A percentile compares a stretch with the other conserved stretches of the same genome.
Conservation (phyloP, 2,888 invertebrate species). For the Chaetoderma sp. region DNA sequence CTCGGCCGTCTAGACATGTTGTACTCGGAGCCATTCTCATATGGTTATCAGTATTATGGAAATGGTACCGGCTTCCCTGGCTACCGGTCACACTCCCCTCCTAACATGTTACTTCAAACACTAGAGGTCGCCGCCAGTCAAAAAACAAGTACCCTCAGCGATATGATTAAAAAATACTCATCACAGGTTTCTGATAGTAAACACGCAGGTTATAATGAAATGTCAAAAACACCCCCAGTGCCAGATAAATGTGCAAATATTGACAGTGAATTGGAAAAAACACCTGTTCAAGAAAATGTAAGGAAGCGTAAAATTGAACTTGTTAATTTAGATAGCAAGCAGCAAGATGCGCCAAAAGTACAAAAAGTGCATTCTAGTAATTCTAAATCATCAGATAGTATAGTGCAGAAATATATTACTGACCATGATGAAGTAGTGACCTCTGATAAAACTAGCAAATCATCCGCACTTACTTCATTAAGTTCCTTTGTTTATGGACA, state of each 20-base stretch:
- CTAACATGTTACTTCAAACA: too few relatives aligned
- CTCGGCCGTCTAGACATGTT: conserved; percentile 22
- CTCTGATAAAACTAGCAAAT: conserved; percentile 25
- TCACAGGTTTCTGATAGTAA: too few relatives aligned
- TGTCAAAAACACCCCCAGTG: background rate
- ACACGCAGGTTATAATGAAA: background rate
- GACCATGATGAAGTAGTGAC: conserved; percentile 4
- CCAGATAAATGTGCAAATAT: background rate
- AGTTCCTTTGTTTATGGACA: conserved; percentile 67
- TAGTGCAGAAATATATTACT: conserved; percentile 13
- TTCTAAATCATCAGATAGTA: too few relatives aligned
- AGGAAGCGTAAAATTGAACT: background rate
- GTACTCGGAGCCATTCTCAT: background rate
- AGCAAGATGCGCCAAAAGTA: background rate
- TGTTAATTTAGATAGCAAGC: background rate
- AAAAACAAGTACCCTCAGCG: background rate
- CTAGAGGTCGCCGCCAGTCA: background rate
- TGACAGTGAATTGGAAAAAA: background rate
- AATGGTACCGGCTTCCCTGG: too few relatives aligned
- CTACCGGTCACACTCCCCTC: too few relatives aligned
- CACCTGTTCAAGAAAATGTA: background rate
- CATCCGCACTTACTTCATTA: conserved; percentile 63
- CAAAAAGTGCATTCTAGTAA: too few relatives aligned
- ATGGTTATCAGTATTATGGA: background rate
- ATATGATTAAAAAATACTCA: background rate